Base-by-base conservation (phyloP, 1,140 invertebrate genomes). In the Stegodyphus mimosarum region DNA sequence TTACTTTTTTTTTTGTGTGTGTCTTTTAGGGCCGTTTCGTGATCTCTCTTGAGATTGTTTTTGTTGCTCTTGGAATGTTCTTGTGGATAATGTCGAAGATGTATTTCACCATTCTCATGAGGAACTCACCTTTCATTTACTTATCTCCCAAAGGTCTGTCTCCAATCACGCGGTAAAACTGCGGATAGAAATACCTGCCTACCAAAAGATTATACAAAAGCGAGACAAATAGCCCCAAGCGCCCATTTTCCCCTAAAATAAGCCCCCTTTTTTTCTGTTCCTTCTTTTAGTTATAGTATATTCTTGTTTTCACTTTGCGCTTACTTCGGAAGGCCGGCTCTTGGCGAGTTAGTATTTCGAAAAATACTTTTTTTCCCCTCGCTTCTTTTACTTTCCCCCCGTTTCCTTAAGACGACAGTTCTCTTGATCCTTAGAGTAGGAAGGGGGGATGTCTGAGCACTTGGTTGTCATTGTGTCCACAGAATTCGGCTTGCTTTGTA, bases 111-210 rank as follows among this genome's bases (percentile, higher is more conserved):
- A 33, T 72, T 51, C 50, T 48, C 15, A 33, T 15, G 50, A 50
- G 33, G 51, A n/a, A 18, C 69, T 81, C 78, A 81, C 78, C 52
- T 81, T 81, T 81, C 78, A 72, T 72, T 80, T 60, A 63, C 78
- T 81, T 81, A 81, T 81, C 69, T 77, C 13, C 49, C 17, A 69
- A 49, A 77, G 33, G 33, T 33, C 33, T 50, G 18, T 11, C 53
- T 75, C n/a, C 33, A 64, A 69, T 72, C 78, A 72, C 72, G 78
- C 78, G 69, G 78, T 72, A 81, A 72, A 72, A 72, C 69, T 72
- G 78, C 52, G 63, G 63, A 52, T 66, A 11, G 18, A 15, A 76
- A 79, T 80, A 63, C 18, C 78, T 60, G 78, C 69, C 52, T 63
- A 33, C 15, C 53, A 15, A 72, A 72, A 81, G 78, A 69, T 81